Conservation (phyloP, 2,797 vertebrate genomes). For the Pelochelys cantorii region DNA sequence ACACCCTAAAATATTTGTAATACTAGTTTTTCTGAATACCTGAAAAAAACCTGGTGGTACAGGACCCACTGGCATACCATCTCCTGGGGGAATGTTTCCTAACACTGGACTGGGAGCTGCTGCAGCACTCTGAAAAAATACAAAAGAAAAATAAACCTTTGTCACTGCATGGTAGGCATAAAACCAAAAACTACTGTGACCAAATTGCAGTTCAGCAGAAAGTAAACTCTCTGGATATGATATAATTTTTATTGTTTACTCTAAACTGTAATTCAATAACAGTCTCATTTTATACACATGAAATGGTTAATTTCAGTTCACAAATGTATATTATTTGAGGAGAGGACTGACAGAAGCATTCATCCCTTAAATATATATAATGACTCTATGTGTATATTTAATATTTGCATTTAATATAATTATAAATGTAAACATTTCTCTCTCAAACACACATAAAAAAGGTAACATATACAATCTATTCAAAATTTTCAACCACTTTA, state of each 20-base stretch:
- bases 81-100: slow-evolving; percentile 96
- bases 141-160: slow-evolving; percentile 83
- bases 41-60: slow-evolving; percentile 98
- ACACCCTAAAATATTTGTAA: slow-evolving; percentile 73
- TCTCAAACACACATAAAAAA: background rate
- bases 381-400: background rate
- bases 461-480: slow-evolving; percentile 24
- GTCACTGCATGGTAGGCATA: slow-evolving; percentile 83
- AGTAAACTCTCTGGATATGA: slow-evolving; percentile 31
- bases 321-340: background rate
- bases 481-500: slow-evolving; percentile 38
- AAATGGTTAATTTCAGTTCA: slow-evolving; percentile 16
- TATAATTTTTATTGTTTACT: slow-evolving; percentile 37
- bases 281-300: background rate
- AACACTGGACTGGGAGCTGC: slow-evolving; percentile 95
- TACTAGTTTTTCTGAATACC: slow-evolving; percentile 86
- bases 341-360: background rate
- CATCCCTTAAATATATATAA: background rate
- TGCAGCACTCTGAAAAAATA: slow-evolving; percentile 93
- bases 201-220: slow-evolving; percentile 48
- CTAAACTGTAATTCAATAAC: slow-evolving; percentile 30
- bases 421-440: background rate
- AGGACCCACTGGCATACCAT: slow-evolving; percentile 97
- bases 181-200: slow-evolving; percentile 65
- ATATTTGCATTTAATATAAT: background rate